Evolutionary conservation across 2,113 vertebrate genomes (phyloP), one percentile per base, ranked within the genome.

Genomic region (Chaetorhynchus papuensis): DNA sequence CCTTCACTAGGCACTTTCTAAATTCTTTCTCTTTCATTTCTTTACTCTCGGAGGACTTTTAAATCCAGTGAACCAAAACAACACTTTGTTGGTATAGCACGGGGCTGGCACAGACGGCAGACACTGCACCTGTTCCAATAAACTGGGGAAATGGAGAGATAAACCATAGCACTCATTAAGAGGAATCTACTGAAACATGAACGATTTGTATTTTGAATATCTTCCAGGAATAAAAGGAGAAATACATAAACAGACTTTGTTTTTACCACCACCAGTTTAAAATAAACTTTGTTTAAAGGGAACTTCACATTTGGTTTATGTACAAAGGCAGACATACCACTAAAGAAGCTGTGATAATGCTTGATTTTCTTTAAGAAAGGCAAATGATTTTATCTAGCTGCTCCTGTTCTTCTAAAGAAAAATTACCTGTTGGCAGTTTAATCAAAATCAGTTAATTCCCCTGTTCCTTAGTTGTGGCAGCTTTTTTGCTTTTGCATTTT

Each of bases 111-210:
- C 88, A 71, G 86, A 94, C 89, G 94, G 89, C 68, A 83, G 94
- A 57, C 85, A 68, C 10, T 87, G 97, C 98, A 98, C 98, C 98
- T 98, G 98, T 94, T 97, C 96, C 93, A 94, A 77, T 95, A 96
- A 97, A 96, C 88, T 2, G 41, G 96, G 96, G 72, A 89, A 87
- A 95, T 2, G 4, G 15, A 23, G 93, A 96, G 97, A 97, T 93
- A 95, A 96, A 93, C 79, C 95, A 71, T 85, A 79, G 96, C 76
- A 23, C 80, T 94, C 95, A 85, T 96, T 91, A 92, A 47, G 53
- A 65, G 74, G 87, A 89, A 57, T 65, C 90, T 42, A 89, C 83
- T 83, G 21, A 94, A 95, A 94, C 89, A 35, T 53, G 90, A 97
- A 93, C 91, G 61, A 80, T 80, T 90, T 89, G 93, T 82, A 74